Base-by-base conservation (phyloP, 2,888 invertebrate genomes). In the Girardia tigrina region DNA sequence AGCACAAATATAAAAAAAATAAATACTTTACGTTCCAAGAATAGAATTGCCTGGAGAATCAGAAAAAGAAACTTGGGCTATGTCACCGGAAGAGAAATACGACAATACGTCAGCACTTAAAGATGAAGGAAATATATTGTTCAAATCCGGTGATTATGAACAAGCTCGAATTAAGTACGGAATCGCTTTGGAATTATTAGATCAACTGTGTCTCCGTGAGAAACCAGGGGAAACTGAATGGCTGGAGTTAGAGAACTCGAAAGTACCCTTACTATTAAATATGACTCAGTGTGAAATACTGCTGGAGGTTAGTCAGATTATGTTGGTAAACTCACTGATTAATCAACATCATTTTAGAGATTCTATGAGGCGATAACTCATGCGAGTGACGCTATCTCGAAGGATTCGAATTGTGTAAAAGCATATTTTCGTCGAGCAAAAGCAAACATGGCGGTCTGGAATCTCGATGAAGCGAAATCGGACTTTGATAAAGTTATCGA, bases 21-120 rank as follows among this genome's bases (percentile, higher is more conserved):
- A 8, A 36, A 36, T 36, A 12, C 16, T 36, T 36, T 12, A 36
- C 8, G 16, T 36, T n/a, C n/a, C n/a, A n/a, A 89, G 90, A 81
- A 90, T 92, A 0, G 90, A 92, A 70, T 79, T 79, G 78, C 90
- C 91, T 12, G 90, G 91, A 79, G 89, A 92, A 78, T 98, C 93
- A 85, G 90, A 92, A 81, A 92, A 91, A 82, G 97, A 98, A 81
- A 87, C 90, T 8, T 98, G 98, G 98, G 92, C 93, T 82, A 87
- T 98, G 87, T 88, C 88, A 76, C 89, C 90, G 75, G 87, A 89
- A 75, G 94, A 97, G 82, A 91, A 91, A 81, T 82, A 90, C 69
- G 86, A 87, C 27, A 87, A 89, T 42, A 87, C 94, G 20, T 90
- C 91, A 0, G 84, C 85, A 74, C 86, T 95, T 12, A 88, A 88